Evolutionary conservation across 2,113 vertebrate species (phyloP).

Genomic region (Prietella phreatophila): DNA sequence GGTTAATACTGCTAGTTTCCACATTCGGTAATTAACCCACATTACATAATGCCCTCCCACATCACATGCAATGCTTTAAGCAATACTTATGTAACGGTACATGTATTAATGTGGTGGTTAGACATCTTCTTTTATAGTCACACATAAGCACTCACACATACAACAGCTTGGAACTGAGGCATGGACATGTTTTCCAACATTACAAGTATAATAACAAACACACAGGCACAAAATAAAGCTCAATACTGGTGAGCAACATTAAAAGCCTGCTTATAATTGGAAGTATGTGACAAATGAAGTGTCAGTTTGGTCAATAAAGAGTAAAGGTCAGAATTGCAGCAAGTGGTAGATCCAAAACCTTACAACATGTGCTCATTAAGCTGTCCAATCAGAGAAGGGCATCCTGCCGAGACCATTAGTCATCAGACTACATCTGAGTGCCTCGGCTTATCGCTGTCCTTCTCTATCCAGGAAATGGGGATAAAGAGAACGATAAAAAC

Average conservation of each 20-base stretch:
- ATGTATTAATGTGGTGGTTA: neutral
- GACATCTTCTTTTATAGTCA: neutral
- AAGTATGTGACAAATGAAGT: constrained; percentile 99
- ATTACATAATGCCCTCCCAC: constrained; percentile 65
- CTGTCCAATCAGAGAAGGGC: constrained; percentile 83
- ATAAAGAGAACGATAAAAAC: constrained; percentile 4
- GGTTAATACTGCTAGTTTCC: constrained; percentile 65
- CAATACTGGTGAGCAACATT: constrained; percentile 30
- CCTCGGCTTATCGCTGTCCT: constrained; percentile 74
- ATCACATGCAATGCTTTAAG: constrained; percentile 55
- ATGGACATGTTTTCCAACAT: constrained; percentile 21
- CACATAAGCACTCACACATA: constrained; percentile 13
- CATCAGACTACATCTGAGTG: constrained; percentile 76
- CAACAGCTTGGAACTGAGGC: constrained; percentile 27
- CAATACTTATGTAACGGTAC: neutral
- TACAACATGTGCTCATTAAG: constrained; percentile 92
- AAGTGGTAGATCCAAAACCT: constrained; percentile 83
- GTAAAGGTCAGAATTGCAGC: constrained; percentile 82
- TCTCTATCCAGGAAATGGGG: constrained; percentile 56
- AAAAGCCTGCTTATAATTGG: constrained; percentile 81
- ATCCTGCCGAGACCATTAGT: constrained; percentile 86
- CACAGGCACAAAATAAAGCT: constrained; percentile 39
- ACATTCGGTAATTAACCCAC: constrained; percentile 67
- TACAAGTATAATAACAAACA: constrained; percentile 57
- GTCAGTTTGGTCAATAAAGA: constrained; percentile 97